Conservation (phyloP, 2,888 invertebrate genomes). For the Brenthis hecate region DNA sequence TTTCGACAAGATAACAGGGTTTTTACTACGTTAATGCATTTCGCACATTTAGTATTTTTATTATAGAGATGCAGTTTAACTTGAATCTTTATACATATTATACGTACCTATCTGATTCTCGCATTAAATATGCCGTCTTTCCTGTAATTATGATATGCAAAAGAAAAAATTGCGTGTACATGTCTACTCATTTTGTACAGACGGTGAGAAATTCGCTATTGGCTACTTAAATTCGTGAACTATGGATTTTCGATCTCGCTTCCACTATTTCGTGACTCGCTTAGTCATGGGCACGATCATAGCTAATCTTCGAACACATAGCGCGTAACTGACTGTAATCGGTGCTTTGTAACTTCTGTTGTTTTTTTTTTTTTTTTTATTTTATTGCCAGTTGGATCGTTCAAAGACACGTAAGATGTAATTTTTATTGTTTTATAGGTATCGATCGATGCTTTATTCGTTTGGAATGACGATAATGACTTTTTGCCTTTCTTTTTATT, state of each 20-base stretch:
- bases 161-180: too few relatives aligned
- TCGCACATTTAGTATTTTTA: too few relatives aligned
- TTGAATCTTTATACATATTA: too few relatives aligned
- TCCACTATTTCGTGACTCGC: constrained; percentile 34
- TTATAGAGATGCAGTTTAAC: too few relatives aligned
- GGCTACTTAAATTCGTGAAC: constrained; percentile 20
- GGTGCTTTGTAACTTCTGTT: constrained; percentile 12
- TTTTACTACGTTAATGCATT: too few relatives aligned
- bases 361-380: constrained; percentile 2
- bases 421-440: neutral
- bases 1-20: too few relatives aligned
- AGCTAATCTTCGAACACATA: constrained; percentile 32
- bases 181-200: too few relatives aligned
- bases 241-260: constrained; percentile 14
- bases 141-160: too few relatives aligned
- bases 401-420: constrained; percentile 22
- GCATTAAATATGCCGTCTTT: too few relatives aligned
- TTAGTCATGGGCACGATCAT: constrained; percentile 37
- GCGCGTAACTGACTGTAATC: constrained; percentile 15
- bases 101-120: too few relatives aligned
- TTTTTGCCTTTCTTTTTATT: neutral
- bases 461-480: neutral
- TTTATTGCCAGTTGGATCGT: constrained; percentile 16
- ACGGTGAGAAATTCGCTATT: neutral
- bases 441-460: neutral